Percentiles rank a stretch among this genome's conserved stretches.
phyloP scores from a whole-genome alignment of 1,140 invertebrate species.

The Danaus melanippus region DNA sequence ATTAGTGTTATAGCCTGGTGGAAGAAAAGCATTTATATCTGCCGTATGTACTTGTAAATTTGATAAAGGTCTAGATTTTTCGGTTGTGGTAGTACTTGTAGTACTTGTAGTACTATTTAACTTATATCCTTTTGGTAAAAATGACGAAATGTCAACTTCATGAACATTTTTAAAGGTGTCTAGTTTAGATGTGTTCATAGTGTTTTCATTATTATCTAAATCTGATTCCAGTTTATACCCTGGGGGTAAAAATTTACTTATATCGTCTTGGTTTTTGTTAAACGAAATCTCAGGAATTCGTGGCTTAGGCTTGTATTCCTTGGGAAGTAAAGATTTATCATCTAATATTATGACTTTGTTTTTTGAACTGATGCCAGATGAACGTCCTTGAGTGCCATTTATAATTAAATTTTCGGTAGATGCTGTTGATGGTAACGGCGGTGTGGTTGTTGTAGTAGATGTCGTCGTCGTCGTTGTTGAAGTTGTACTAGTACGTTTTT shows the following conservation, averaged over 20 bases:
- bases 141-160: conserved; percentile 74
- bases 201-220: conserved; percentile 39
- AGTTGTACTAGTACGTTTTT: conserved; percentile 69
- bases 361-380: conserved; percentile 65
- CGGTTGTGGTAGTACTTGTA: conserved; percentile 38
- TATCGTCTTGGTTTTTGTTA: conserved; percentile 63
- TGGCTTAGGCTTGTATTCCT: conserved; percentile 75
- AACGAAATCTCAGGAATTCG: conserved; percentile 55
- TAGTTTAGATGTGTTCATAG: conserved; percentile 28
- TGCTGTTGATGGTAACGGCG: conserved; percentile 40
- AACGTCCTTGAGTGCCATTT: conserved; percentile 62
- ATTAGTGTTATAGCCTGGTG: conserved; percentile 73
- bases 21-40: conserved; percentile 76
- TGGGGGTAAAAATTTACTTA: conserved; percentile 77
- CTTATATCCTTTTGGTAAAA: conserved; percentile 78
- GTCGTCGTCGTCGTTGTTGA: conserved; percentile 66
- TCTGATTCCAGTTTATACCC: conserved; percentile 66
- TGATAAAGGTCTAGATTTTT: conserved; percentile 46
- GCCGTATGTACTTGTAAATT: conserved; percentile 68
- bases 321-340: conserved; percentile 77
- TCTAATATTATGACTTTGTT: conserved; percentile 72
- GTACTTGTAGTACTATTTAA: conserved; percentile 34
- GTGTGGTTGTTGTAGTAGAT: conserved; percentile 62
- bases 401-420: conserved; percentile 34
- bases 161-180: conserved; percentile 65